Evolutionary conservation across 2,113 vertebrate species (phyloP).

Genomic region (Larimichthys crocea): DNA sequence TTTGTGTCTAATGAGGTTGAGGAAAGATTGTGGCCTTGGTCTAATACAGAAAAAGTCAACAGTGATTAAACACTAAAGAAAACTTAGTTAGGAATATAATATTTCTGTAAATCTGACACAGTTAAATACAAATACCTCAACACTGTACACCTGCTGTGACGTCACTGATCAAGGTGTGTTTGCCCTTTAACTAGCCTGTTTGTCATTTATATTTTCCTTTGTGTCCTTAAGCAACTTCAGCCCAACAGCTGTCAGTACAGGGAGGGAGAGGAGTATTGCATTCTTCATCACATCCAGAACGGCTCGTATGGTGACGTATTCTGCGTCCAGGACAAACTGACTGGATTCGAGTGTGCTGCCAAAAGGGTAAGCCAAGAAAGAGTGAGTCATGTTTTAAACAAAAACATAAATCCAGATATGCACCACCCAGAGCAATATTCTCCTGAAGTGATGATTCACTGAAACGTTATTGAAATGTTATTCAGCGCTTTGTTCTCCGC

Average conservation of each 20-base stretch:
- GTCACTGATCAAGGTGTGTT: background rate
- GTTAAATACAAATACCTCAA: too few species aligned
- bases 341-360: conserved; percentile 92
- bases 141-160: background rate
- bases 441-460: background rate
- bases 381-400: background rate
- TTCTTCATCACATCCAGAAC: conserved; percentile 88
- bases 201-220: background rate
- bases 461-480: background rate
- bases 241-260: conserved; percentile 87
- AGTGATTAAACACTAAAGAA: too few species aligned
- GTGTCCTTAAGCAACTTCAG: conserved; percentile 76
- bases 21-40: too few species aligned
- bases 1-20: too few species aligned
- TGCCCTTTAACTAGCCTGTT: background rate
- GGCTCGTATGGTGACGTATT: conserved; percentile 96
- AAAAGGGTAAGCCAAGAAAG: conserved; percentile 87
- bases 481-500: background rate
- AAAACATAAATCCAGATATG: background rate
- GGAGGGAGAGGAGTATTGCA: conserved; percentile 89
- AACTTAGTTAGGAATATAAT: too few species aligned
- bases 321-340: conserved; percentile 89
- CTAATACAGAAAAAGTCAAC: too few species aligned
- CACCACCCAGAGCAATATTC: conserved; percentile 2
- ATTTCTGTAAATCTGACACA: too few species aligned